A percentile compares a stretch with the other conserved stretches of the same genome.
These are phyloP conservation scores for Cinara cedri DNA, from an alignment of 2,888 invertebrate species.

Conservation along the genomic window DNA sequence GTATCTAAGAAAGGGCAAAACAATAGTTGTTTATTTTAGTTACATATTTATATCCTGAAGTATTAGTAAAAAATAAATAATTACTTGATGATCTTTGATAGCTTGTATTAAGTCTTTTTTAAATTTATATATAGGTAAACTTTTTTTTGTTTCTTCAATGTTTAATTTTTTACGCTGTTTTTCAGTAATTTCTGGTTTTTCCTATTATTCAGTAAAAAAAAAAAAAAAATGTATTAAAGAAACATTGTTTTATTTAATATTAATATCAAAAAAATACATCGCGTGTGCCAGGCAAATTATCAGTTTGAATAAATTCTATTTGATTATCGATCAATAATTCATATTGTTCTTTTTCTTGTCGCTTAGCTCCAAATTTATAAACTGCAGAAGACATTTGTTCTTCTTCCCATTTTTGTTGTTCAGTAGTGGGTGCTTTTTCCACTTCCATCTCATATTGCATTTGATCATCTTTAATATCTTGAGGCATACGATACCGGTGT, in stretches of 20 bases:
- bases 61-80: constrained; percentile 40
- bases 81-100: constrained; percentile 82
- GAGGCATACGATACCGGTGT: constrained; percentile 93
- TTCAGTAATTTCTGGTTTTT: constrained; percentile 69
- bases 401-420: constrained; percentile 95
- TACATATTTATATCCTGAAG: too few relatives aligned
- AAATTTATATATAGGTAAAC: constrained; percentile 93
- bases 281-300: constrained; percentile 77
- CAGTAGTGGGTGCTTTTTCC: constrained; percentile 82
- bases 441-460: constrained; percentile 79
- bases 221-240: constrained; percentile 1
- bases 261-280: constrained; percentile 58
- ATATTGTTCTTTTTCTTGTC: constrained; percentile 76
- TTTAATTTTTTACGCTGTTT: constrained; percentile 76
- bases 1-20: constrained; percentile 65
- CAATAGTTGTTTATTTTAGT: too few relatives aligned
- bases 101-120: constrained; percentile 87
- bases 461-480: constrained; percentile 66
- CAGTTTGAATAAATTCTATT: constrained; percentile 94
- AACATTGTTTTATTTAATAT: constrained; percentile 52
- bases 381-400: constrained; percentile 93
- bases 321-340: constrained; percentile 93
- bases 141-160: constrained; percentile 89
- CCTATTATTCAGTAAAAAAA: constrained; percentile 38
- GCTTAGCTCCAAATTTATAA: constrained; percentile 91